Base-by-base conservation (phyloP, 23 tunicate species). In the Halocynthia aurantium region DNA sequence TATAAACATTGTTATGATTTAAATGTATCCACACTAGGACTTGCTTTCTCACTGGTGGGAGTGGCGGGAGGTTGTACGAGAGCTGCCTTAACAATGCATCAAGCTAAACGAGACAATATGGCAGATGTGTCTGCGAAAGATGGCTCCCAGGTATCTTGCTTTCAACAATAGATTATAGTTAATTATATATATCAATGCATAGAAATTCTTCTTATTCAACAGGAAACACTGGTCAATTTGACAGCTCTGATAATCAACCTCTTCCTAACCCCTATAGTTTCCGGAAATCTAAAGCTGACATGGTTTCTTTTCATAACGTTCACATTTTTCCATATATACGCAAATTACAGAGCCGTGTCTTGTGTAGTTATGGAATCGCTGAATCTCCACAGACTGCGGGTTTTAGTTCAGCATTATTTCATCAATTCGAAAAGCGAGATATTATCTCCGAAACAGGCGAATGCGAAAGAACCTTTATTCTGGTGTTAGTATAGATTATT, bases 11-110 rank as follows among this genome's bases (percentile, higher is more conserved):
- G n/a, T 60, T 60, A 15, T 60, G 17, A 60, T 17, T 15, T 60
- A 2, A 15, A 15, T 15, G n/a, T 60, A 15, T 15, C 4, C 17
- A 4, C 17, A 2, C 0, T 75, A 94, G 95, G 91, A 44, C 81
- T 88, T 51, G 91, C 91, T 13, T 94, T 72, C 70, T 84, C 99
- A 9, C 69, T 94, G 51, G 99, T 94, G 12, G 99, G 99, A 13
- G 91, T 94, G 7, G 99, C 99, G 0, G 99, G 99, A 7, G 99
- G 99, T 44, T 88, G 99, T 69, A 88, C 99, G 0, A 76, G 99
- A 77, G 94, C 99, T 13, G 99, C 99, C 8, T 52, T 94, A 11
- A 94, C 99, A 6, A 79, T 94, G 81, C 99, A 94, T 77, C 99
- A 94, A 69, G 99, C 99, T 10, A 88, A 78, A 67, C 22, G 91